Conservation (phyloP, 2,888 invertebrate genomes). For the Sclerodermus sp. region DNA sequence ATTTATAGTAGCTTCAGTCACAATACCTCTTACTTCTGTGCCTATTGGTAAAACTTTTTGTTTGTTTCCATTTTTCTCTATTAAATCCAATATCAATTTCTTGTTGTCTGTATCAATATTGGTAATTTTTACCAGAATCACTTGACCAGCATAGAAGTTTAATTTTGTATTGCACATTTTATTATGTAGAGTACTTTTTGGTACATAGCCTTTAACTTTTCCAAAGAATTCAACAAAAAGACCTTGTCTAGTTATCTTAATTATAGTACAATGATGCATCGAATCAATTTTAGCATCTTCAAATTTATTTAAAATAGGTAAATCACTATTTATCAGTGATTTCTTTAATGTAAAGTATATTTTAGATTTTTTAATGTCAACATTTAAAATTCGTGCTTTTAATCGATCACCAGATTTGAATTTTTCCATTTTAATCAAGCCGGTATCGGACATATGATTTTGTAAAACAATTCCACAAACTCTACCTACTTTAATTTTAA, state of each 20-base stretch:
- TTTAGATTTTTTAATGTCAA: slow-evolving; percentile 58
- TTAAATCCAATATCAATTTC: slow-evolving; percentile 26
- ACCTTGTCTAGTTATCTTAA: slow-evolving; percentile 59
- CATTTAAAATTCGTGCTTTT: slow-evolving; percentile 63
- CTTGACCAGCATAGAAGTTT: slow-evolving; percentile 65
- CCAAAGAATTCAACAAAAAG: slow-evolving; percentile 66
- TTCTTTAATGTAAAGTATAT: slow-evolving; percentile 69
- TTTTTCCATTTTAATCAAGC: slow-evolving; percentile 56
- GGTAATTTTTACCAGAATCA: slow-evolving; percentile 47
- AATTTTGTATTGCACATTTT: slow-evolving; percentile 50
- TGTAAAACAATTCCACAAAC: slow-evolving; percentile 37
- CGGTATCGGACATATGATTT: slow-evolving; percentile 37
- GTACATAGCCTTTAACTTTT: slow-evolving; percentile 61
- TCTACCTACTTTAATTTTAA: slow-evolving; percentile 38
- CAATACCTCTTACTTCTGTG: slow-evolving; percentile 39
- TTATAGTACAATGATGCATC: slow-evolving; percentile 63
- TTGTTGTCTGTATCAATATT: slow-evolving; percentile 18
- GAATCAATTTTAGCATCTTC: slow-evolving; percentile 61
- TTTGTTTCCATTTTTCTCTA: neutral
- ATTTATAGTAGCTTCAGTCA: slow-evolving; percentile 38
- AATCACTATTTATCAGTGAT: slow-evolving; percentile 63
- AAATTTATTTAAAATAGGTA: slow-evolving; percentile 60
- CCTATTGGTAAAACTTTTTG: slow-evolving; percentile 28
- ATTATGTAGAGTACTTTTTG: slow-evolving; percentile 49
- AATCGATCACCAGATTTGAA: slow-evolving; percentile 63